phyloP scores from a whole-genome alignment of 2,113 vertebrate species.

The Petromus typicus region DNA sequence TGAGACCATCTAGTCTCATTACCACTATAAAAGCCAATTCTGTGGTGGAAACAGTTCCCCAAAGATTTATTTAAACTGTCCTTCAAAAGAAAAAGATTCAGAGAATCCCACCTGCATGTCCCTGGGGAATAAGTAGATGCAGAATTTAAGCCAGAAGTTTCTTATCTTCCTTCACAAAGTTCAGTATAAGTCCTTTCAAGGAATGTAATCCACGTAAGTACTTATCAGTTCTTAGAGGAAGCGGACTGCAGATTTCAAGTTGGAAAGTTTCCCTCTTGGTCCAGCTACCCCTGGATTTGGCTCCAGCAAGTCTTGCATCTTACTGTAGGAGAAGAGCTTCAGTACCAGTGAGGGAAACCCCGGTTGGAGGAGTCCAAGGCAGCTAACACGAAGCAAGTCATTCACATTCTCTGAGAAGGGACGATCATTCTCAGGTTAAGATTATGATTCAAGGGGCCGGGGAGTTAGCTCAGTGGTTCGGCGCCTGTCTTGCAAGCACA shows the following conservation, averaged over 20 bases:
- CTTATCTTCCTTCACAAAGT: constrained; percentile 78
- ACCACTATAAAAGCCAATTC: not conserved
- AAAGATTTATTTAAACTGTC: constrained; percentile 42
- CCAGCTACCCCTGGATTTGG: constrained; percentile 60
- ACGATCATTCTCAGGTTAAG: not conserved
- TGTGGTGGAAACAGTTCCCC: not conserved
- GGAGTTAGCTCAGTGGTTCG: no score
- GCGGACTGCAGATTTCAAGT: constrained; percentile 75
- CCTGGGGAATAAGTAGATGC: not conserved
- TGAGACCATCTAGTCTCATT: not conserved
- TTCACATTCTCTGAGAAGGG: not conserved
- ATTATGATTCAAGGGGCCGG: not conserved
- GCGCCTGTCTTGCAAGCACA: no score
- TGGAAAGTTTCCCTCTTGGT: constrained; percentile 76
- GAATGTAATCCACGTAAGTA: constrained; percentile 77
- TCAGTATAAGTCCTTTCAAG: constrained; percentile 63
- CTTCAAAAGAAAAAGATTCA: not conserved
- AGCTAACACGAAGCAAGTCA: not conserved
- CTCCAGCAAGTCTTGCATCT: constrained; percentile 69
- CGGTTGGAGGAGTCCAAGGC: not conserved
- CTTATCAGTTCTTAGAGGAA: constrained; percentile 75
- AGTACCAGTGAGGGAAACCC: not conserved
- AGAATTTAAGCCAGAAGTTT: constrained; percentile 62
- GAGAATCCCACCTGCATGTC: not conserved
- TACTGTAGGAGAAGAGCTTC: constrained; percentile 54